These are phyloP conservation scores for Zoanthus solanderi DNA, from an alignment of 92 coral and sea anemone genomes.

Conservation along the genomic window DNA sequence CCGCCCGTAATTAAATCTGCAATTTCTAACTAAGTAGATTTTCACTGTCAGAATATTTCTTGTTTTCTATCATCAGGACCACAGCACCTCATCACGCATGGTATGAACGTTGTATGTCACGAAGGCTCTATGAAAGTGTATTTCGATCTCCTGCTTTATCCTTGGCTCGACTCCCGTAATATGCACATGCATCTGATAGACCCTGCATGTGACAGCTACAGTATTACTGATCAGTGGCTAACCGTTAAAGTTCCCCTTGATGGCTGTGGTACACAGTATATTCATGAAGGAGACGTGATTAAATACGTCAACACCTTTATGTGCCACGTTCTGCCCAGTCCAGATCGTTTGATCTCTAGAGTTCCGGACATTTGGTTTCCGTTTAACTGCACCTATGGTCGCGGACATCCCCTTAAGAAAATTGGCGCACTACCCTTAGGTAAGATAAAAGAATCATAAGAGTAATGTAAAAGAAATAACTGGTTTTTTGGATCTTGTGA, in stretches of 20 bases:
- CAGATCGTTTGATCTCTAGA: slow-evolving; percentile 42
- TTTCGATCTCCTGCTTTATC: slow-evolving; percentile 63
- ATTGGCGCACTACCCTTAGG: slow-evolving; percentile 23
- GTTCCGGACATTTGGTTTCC: slow-evolving; percentile 72
- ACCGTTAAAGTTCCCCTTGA: slow-evolving; percentile 63
- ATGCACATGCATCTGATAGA: slow-evolving; percentile 66
- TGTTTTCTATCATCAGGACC: slow-evolving; percentile 38
- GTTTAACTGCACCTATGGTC: slow-evolving; percentile 59
- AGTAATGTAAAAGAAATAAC: too few species aligned
- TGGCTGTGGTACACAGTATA: slow-evolving; percentile 66
- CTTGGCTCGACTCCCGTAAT: slow-evolving; percentile 71
- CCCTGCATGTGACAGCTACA: slow-evolving; percentile 63
- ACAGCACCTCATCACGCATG: slow-evolving; percentile 47
- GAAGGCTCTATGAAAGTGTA: slow-evolving; percentile 61
- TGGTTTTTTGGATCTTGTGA: too few species aligned
- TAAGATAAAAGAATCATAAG: background rate
- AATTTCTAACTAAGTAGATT: background rate
- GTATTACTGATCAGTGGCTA: slow-evolving; percentile 55
- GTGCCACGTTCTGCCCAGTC: slow-evolving; percentile 46
- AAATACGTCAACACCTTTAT: slow-evolving; percentile 49
- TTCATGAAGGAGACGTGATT: slow-evolving; percentile 37
- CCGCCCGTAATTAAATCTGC: too few species aligned
- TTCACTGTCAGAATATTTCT: background rate
- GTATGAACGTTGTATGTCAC: slow-evolving; percentile 61
- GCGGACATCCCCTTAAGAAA: slow-evolving; percentile 57